A percentile compares a stretch with the other conserved stretches of the same genome.
Evolutionary conservation across 2,113 vertebrate species (phyloP).

Genomic region (Scomber japonicus): DNA sequence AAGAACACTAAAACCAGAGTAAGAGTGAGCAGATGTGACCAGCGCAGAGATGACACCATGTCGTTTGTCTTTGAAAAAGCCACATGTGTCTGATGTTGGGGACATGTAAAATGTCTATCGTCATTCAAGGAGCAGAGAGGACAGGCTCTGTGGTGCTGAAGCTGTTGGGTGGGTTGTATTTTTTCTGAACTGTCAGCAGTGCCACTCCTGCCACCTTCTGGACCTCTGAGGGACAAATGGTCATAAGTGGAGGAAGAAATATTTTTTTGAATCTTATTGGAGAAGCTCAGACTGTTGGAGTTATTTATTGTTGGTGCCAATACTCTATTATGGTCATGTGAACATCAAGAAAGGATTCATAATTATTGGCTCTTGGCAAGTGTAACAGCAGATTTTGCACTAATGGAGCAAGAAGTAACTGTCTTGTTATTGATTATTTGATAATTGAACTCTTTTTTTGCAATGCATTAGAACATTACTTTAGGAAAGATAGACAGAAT

Average conservation of each 20-base stretch:
- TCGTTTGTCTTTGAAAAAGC: constrained; percentile 73
- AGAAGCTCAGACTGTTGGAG: not conserved
- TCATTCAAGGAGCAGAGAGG: constrained; percentile 45
- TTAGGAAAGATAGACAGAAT: not conserved
- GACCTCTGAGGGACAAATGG: constrained; percentile 53
- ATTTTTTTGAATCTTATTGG: too few species aligned
- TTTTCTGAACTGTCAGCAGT: constrained; percentile 57
- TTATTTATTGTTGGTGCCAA: too few species aligned
- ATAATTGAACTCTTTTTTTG: too few species aligned
- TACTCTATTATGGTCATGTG: too few species aligned
- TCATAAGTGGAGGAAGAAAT: not conserved
- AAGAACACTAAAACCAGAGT: constrained; percentile 78
- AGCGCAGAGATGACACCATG: constrained; percentile 80
- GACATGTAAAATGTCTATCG: constrained; percentile 68
- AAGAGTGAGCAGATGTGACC: constrained; percentile 80
- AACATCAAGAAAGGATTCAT: too few species aligned
- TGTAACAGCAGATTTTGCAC: too few species aligned
- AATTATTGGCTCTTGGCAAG: too few species aligned
- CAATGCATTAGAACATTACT: not conserved
- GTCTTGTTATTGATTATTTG: not conserved
- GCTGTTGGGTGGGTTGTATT: constrained; percentile 46
- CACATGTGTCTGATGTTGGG: constrained; percentile 76
- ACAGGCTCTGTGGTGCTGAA: constrained; percentile 65
- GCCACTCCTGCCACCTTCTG: constrained; percentile 83
- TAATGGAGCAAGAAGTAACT: too few species aligned